Evolutionary conservation across 2,113 vertebrate genomes (phyloP).

Genomic region (Diglossa brunneiventris): DNA sequence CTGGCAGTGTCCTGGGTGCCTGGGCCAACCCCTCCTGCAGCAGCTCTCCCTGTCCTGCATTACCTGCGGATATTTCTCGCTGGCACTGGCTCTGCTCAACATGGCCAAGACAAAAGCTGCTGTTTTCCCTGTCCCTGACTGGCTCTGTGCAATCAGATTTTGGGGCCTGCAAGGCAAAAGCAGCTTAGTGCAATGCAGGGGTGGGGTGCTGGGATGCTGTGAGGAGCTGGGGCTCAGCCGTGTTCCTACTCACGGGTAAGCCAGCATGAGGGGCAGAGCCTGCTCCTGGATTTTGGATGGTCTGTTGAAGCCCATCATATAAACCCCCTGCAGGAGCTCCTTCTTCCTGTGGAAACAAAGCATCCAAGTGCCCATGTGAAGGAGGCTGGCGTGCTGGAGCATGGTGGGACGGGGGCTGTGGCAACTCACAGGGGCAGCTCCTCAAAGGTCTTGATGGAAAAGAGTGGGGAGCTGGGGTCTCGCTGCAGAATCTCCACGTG

Average conservation of each 20-base stretch:
- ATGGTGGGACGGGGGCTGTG: accelerated
- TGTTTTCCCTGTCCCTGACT: constrained; percentile 83
- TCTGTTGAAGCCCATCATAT: constrained; percentile 77
- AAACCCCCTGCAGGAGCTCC: constrained; percentile 71
- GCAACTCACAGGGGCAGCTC: constrained; percentile 74
- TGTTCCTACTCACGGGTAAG: constrained; percentile 73
- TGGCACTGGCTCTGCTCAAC: constrained; percentile 74
- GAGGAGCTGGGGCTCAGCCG: background rate
- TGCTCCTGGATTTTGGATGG: constrained; percentile 79
- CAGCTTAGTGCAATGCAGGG: background rate
- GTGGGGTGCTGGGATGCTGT: accelerated
- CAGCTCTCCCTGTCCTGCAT: background rate
- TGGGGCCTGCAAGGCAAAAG: constrained; percentile 72
- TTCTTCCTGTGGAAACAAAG: constrained; percentile 62
- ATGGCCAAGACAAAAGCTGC: constrained; percentile 81
- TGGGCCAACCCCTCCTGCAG: background rate
- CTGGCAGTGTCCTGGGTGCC: accelerated
- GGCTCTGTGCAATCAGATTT: constrained; percentile 82
- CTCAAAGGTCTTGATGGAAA: constrained; percentile 74
- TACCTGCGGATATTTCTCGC: constrained; percentile 74
- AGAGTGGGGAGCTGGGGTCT: constrained; percentile 76
- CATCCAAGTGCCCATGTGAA: accelerated
- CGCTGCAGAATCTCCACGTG: constrained; percentile 74
- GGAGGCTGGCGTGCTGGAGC: accelerated
- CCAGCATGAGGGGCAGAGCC: constrained; percentile 77